phyloP scores from a whole-genome alignment of 2,888 invertebrate genomes.

The Rhimphoctona megacephalus region DNA sequence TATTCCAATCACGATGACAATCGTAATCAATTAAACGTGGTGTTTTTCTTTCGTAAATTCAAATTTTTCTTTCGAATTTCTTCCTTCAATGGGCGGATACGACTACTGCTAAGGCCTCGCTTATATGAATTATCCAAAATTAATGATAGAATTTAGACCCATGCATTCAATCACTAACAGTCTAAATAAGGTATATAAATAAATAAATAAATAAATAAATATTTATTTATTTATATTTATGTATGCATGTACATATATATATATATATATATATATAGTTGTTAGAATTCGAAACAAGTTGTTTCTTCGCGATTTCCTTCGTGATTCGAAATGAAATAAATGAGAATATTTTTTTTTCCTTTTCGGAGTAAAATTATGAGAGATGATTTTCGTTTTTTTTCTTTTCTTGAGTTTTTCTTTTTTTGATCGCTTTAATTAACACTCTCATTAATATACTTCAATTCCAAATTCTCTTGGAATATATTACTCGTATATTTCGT shows the following conservation, averaged over 20 bases:
- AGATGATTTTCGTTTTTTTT: not conserved
- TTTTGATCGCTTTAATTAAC: constrained; percentile 21
- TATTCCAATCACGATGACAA: constrained; percentile 61
- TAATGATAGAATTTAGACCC: constrained; percentile 80
- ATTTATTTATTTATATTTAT: constrained; percentile 15
- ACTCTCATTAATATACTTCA: constrained; percentile 29
- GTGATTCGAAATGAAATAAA: not conserved
- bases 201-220: not conserved
- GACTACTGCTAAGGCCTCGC: constrained; percentile 85
- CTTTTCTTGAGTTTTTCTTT: constrained; percentile 15
- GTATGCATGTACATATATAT: constrained; percentile 11
- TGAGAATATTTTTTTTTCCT: not conserved
- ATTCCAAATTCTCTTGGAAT: constrained; percentile 44
- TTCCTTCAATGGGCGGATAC: constrained; percentile 83
- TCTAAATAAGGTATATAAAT: constrained; percentile 73
- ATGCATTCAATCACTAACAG: constrained; percentile 79
- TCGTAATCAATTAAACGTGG: constrained; percentile 54
- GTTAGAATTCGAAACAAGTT: constrained; percentile 50
- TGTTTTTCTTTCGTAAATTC: constrained; percentile 25
- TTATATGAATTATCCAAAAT: constrained; percentile 80
- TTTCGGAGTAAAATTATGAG: not conserved
- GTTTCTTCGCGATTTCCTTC: constrained; percentile 33
- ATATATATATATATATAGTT: constrained; percentile 46
- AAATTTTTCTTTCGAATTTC: constrained; percentile 52
- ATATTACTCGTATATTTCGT: constrained; percentile 17